phyloP scores from a whole-genome alignment of 1,140 invertebrate species.

The Drosophila kikkawai region DNA sequence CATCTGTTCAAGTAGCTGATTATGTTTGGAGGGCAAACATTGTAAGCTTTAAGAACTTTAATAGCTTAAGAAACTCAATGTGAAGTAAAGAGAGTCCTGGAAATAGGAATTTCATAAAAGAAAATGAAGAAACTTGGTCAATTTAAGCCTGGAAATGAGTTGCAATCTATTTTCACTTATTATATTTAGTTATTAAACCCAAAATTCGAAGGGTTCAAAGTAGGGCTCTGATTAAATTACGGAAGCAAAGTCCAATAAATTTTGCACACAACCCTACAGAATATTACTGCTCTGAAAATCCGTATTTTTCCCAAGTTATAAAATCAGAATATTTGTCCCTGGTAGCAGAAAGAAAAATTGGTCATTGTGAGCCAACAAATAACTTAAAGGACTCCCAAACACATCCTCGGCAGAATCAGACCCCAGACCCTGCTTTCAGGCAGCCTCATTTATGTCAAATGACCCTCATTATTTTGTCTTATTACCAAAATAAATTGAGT shows the following conservation, averaged over 20 bases:
- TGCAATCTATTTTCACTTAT: background rate
- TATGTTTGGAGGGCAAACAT: constrained; percentile 69
- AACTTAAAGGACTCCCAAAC: constrained; percentile 58
- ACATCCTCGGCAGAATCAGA: constrained; percentile 3
- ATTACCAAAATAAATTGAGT: constrained; percentile 83
- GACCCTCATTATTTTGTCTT: constrained; percentile 80
- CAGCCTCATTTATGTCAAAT: constrained; percentile 77
- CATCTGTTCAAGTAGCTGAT: constrained; percentile 80
- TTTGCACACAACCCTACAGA: background rate
- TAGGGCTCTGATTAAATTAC: background rate
- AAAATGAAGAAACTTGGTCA: background rate
- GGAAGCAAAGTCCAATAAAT: constrained; percentile 7
- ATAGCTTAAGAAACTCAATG: constrained; percentile 16
- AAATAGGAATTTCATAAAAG: too few species aligned
- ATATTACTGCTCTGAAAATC: constrained; percentile 6
- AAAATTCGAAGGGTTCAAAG: background rate
- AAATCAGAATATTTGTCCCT: constrained; percentile 32
- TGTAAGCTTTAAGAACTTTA: constrained; percentile 61
- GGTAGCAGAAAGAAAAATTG: constrained; percentile 59
- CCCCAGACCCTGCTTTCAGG: constrained; percentile 1
- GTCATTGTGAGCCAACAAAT: constrained; percentile 70
- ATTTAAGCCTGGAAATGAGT: background rate
- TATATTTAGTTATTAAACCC: background rate
- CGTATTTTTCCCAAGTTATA: constrained; percentile 49
- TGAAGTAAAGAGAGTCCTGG: background rate